Conservation (phyloP, 2,113 vertebrate species). For the Ginglymostoma cirratum region DNA sequence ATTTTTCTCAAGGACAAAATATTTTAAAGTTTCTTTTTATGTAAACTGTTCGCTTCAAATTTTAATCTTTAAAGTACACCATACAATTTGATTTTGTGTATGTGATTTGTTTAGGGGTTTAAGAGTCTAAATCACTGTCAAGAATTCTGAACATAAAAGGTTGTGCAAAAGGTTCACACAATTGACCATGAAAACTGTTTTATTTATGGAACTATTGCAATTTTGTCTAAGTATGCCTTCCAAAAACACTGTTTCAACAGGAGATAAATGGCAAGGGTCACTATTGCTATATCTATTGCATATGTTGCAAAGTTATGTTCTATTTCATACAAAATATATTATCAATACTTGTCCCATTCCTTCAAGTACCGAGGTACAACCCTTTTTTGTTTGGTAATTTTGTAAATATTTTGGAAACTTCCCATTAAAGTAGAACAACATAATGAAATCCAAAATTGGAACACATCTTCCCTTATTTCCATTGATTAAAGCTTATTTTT, state of each 20-base stretch:
- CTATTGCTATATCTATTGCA: neutral
- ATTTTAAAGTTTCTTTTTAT: conserved; percentile 49
- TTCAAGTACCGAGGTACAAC: neutral
- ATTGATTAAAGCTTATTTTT: neutral
- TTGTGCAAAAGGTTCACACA: neutral
- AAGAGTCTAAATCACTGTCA: neutral
- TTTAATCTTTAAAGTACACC: neutral
- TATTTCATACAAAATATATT: neutral
- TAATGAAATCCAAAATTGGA: neutral
- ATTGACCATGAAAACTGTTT: neutral
- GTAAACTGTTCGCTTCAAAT: neutral
- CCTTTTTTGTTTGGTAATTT: neutral
- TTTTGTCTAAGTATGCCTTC: neutral
- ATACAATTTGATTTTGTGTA: neutral
- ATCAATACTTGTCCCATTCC: neutral
- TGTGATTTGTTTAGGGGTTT: neutral
- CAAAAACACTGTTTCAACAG: neutral
- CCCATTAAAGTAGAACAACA: neutral
- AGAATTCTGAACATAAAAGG: neutral
- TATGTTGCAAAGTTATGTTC: neutral
- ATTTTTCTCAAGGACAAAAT: conserved; percentile 70
- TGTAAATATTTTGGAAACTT: conserved; percentile 17
- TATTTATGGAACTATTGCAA: neutral
- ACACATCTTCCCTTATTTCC: neutral
- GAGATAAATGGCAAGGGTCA: neutral